Conservation (phyloP, 2,797 vertebrate species). For the Mus spretus region DNA sequence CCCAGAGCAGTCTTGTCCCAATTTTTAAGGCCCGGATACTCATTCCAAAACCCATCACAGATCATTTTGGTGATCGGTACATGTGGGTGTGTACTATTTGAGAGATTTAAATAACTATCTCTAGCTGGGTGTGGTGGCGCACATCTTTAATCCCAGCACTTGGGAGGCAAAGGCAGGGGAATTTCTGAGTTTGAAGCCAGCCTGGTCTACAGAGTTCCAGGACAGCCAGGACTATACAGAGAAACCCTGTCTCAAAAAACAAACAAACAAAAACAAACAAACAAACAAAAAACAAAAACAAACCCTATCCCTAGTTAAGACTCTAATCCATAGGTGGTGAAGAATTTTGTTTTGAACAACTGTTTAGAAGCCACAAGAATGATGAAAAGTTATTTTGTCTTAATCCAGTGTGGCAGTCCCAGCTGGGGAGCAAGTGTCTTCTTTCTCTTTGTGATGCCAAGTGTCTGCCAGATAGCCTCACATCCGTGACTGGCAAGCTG, state of each 20-base stretch:
- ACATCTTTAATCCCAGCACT: too few relatives aligned
- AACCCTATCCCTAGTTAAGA: neutral
- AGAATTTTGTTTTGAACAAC: conserved; percentile 10
- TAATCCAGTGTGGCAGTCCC: neutral
- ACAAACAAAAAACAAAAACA: too few relatives aligned
- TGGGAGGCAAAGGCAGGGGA: too few relatives aligned
- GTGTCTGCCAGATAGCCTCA: neutral
- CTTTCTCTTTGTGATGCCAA: neutral
- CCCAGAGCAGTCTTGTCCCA: neutral
- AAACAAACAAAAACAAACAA: too few relatives aligned
- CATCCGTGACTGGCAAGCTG: neutral
- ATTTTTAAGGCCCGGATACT: neutral
- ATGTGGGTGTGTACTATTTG: neutral
- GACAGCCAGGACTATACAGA: too few relatives aligned
- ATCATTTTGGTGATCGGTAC: neutral
- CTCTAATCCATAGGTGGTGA: neutral
- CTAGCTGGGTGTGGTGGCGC: neutral
- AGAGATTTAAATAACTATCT: neutral
- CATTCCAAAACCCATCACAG: neutral
- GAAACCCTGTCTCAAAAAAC: too few relatives aligned
- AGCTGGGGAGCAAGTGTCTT: neutral
- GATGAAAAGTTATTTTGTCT: neutral
- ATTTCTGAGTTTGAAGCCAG: too few relatives aligned
- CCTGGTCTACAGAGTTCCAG: too few relatives aligned
- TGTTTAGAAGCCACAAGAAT: neutral